phyloP scores from a whole-genome alignment of 2,888 invertebrate genomes.

The Hartigia nigra region DNA sequence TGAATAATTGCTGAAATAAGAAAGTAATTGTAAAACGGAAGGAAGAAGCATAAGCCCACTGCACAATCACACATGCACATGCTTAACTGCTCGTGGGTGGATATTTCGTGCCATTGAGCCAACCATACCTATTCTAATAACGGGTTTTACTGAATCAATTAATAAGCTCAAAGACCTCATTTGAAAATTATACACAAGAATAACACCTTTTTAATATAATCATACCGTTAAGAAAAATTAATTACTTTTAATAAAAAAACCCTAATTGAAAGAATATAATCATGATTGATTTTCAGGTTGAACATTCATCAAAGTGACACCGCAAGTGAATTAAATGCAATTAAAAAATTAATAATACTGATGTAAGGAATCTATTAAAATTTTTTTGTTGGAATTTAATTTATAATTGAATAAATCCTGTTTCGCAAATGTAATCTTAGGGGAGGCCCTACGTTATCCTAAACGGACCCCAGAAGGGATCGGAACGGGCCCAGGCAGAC shows the following conservation, averaged over 20 bases:
- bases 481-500: neutral
- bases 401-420: neutral
- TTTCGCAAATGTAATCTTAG: neutral
- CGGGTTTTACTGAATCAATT: neutral
- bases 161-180: neutral
- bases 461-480: neutral
- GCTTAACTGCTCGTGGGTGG: slow-evolving; percentile 40
- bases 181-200: neutral
- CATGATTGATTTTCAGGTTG: neutral
- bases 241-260: neutral
- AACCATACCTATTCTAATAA: slow-evolving; percentile 11
- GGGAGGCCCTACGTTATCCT: neutral
- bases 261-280: neutral
- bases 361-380: neutral
- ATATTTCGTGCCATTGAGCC: slow-evolving; percentile 9
- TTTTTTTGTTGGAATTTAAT: neutral
- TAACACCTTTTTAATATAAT: neutral
- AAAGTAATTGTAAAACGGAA: slow-evolving; percentile 7
- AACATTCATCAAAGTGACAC: neutral
- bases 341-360: neutral
- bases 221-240: neutral
- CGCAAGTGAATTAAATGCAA: neutral
- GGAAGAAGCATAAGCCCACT: slow-evolving; percentile 38
- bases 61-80: slow-evolving; percentile 46
- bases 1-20: slow-evolving; percentile 8